phyloP scores from a whole-genome alignment of 2,113 vertebrate species.

The Agelaius tricolor region DNA sequence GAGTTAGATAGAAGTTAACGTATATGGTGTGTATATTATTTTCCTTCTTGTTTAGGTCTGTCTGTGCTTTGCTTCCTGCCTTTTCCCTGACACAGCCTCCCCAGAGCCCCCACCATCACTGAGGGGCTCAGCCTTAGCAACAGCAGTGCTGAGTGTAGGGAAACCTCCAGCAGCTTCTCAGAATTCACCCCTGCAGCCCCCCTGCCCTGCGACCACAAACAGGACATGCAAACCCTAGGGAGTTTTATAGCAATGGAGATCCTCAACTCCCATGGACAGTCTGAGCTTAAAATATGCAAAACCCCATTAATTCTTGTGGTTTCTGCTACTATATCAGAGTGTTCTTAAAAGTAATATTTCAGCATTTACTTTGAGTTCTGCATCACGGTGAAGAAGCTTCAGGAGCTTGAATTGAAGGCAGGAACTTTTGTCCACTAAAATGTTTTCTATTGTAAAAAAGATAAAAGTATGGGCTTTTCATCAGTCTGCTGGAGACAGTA shows the following conservation, averaged over 20 bases:
- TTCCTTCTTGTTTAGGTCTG: neutral
- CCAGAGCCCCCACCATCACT: fast-evolving
- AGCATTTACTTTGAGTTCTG: neutral
- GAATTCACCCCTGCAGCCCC: neutral
- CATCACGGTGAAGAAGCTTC: neutral
- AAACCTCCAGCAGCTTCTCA: neutral
- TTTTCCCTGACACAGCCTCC: neutral
- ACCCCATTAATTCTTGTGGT: neutral
- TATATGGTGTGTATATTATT: neutral
- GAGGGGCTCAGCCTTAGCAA: neutral
- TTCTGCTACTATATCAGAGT: neutral
- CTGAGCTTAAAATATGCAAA: neutral
- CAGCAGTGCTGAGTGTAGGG: fast-evolving
- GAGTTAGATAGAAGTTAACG: neutral
- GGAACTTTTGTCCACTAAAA: neutral
- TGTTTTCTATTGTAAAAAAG: neutral
- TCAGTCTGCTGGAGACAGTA: neutral
- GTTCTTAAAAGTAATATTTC: neutral
- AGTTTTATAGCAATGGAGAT: neutral
- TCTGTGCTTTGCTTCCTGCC: neutral
- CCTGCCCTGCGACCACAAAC: neutral
- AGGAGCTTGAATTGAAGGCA: neutral
- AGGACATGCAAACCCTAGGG: fast-evolving
- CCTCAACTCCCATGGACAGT: neutral
- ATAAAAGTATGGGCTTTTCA: neutral